Evolutionary conservation across 1,140 invertebrate genomes (phyloP), one percentile per base, ranked within the genome.

Genomic region (Eubasilissa regina): DNA sequence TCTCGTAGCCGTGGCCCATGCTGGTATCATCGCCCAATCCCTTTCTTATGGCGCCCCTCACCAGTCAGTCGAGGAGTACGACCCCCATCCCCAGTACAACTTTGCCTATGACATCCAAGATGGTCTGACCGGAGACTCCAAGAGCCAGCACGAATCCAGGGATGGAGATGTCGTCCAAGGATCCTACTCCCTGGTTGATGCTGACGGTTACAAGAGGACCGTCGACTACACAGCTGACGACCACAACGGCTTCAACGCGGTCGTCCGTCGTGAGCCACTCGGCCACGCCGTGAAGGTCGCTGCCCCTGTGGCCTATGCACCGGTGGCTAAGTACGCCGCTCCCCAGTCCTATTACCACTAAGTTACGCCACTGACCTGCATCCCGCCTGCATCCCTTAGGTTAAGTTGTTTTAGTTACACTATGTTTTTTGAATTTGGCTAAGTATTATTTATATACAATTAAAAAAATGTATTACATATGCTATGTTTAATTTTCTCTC

Each of bases 191-290:
- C 82, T 91, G 8, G 85, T 89, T 56, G 90, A 91, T 83, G 87
- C 91, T 3, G 91, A 92, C 83, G 91, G 91, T 60, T 89, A 87
- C 81, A 89, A 89, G 78, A 87, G 91, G 76, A 91, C 88, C 47
- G 90, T 91, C 4, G 89, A 91, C 79, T 92, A 92, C 85, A 90
- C 90, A 8, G 91, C 91, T 19, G 91, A 92, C 84, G 88, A 90
- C 3, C 81, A 88, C 73, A 86, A 89, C 78, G 89, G 89, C 81
- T 90, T 89, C 85, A 88, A 89, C 83, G 88, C 88, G 35, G 85
- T 87, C 17, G 87, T 89, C 53, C 85, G 84, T 68, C 85, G 85
- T 79, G 84, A 85, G 73, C 86, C 86, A 81, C 85, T 70, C 11
- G 84, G 75, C 8, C 80, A 81, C 11, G 74, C 80, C 60, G 81